Evolutionary conservation across 2,888 invertebrate species (phyloP), one percentile per base, ranked within the genome.

Genomic region (Artemia sinica): DNA sequence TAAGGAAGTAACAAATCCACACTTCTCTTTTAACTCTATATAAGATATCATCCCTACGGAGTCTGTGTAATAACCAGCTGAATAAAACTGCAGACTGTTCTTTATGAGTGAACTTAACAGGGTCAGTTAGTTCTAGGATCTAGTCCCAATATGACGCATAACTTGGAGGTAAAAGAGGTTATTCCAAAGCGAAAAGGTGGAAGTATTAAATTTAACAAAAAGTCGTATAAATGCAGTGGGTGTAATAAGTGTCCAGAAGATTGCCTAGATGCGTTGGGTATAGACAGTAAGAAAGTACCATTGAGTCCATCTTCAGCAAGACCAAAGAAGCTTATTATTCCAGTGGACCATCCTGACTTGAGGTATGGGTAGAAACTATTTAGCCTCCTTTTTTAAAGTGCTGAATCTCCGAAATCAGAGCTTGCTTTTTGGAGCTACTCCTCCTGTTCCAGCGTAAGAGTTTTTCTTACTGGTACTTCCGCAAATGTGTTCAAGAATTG

Each of bases 331-430:
- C 18, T 58, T 2, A 14, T 14, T 18, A 58, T 58, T n/a, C 58
- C 58, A 14, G n/a, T 58, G 58, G 58, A 58, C 18, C 58, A 58
- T 58, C 58, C 58, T 18, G 58, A 58, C 18, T 58, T 58, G 18
- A 58, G 58, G 58, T 58, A 58, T 14, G 28, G 28, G 28, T 28
- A 28, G 28, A 28, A 28, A 28, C 28, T 28, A 28, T 4, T 28
- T 28, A 28, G 28, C 28, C 28, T 28, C 28, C 28, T n/a, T n/a
- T 28, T 28, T 28, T 4, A 28, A 28, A 28, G 28, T 28, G 4
- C 4, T 28, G 1, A 28, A 1, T 4, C 2, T 28, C 28, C 2
- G 4, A 28, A 28, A 28, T 28, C 28, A 28, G 28, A 28, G 4
- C 28, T 28, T 2, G 28, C 1, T 28, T 28, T 28, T 28, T 28